Evolutionary conservation across 2,113 vertebrate genomes (phyloP).

Genomic region (Hyaena hyaena): DNA sequence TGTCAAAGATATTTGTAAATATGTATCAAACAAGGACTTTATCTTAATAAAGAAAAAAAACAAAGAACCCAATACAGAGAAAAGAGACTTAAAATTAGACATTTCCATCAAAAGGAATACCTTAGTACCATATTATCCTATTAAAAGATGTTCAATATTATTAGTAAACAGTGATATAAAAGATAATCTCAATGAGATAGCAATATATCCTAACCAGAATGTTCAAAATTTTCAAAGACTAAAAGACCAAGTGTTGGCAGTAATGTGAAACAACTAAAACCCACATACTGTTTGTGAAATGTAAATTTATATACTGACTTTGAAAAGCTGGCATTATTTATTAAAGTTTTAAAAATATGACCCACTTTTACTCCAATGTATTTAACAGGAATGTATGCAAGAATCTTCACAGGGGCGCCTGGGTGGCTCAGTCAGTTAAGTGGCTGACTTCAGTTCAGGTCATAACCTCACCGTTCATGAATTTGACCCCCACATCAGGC

Average conservation of each 20-base stretch:
- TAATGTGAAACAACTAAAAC: not conserved
- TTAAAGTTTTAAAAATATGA: conserved; percentile 5
- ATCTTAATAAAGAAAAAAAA: not conserved
- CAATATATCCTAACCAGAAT: not conserved
- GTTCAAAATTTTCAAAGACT: not conserved
- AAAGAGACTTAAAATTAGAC: not conserved
- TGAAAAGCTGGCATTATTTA: not conserved
- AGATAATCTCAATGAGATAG: not conserved
- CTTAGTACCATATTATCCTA: not conserved
- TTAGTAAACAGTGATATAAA: not conserved
- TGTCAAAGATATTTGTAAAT: conserved; percentile 74
- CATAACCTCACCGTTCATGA: too few relatives aligned
- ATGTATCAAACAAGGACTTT: not conserved
- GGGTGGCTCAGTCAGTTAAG: too few relatives aligned
- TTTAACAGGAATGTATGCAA: not conserved
- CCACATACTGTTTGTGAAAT: not conserved
- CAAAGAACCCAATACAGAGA: not conserved
- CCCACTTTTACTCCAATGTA: not conserved
- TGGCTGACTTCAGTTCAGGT: too few relatives aligned
- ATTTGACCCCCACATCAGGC: too few relatives aligned
- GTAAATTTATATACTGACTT: not conserved
- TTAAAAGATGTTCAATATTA: not conserved
- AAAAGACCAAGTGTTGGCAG: not conserved
- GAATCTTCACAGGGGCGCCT: not conserved
- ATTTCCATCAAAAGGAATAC: not conserved